These are phyloP conservation scores for Patiria pectinifera DNA, from an alignment of 53 echinoderm and acorn worm genomes.

Conservation along the genomic window DNA sequence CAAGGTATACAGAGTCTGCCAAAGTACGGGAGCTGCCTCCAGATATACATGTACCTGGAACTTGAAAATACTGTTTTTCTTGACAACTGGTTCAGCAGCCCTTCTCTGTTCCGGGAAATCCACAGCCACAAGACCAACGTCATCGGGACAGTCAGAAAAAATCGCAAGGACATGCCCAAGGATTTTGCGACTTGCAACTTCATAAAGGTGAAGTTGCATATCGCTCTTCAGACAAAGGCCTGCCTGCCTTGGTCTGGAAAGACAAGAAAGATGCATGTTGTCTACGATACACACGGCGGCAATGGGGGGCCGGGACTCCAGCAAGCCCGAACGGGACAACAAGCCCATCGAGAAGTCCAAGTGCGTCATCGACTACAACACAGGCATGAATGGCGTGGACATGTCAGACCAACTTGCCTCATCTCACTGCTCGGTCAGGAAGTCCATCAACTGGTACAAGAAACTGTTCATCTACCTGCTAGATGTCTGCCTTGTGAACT, in stretches of 20 bases:
- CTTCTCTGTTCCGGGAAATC: background rate
- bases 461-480: background rate
- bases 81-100: background rate
- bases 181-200: background rate
- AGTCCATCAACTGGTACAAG: conserved; percentile 8
- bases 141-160: background rate
- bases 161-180: background rate
- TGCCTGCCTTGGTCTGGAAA: conserved; percentile 12
- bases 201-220: background rate
- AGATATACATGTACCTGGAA: background rate
- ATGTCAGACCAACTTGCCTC: background rate
- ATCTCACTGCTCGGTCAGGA: background rate
- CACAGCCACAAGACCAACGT: background rate
- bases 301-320: background rate
- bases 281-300: background rate
- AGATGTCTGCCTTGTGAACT: background rate
- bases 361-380: background rate
- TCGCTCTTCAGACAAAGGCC: background rate
- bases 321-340: no score
- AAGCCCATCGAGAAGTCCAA: background rate
- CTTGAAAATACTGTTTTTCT: background rate
- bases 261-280: conserved; percentile 5
- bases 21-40: background rate
- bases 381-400: background rate
- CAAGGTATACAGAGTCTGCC: background rate